Evolutionary conservation across 2,888 invertebrate genomes (phyloP).

Genomic region (Tipula confusa): DNA sequence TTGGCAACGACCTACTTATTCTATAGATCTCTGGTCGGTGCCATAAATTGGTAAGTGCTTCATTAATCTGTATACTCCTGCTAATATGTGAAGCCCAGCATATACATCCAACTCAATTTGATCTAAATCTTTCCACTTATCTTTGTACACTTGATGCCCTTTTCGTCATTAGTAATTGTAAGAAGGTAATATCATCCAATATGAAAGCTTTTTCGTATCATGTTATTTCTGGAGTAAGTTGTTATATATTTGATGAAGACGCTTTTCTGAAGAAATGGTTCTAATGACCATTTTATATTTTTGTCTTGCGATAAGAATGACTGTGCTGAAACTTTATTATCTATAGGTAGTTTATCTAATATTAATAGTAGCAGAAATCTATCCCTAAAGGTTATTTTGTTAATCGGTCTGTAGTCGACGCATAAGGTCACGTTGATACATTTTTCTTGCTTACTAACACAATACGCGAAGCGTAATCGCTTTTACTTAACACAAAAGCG

Average conservation of each 20-base stretch:
- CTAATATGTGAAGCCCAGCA: not conserved
- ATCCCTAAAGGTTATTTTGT: too few relatives aligned
- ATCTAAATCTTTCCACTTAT: not conserved
- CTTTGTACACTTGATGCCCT: too few relatives aligned
- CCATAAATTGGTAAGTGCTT: not conserved
- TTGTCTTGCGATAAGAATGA: not conserved
- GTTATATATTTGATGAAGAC: not conserved
- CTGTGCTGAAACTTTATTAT: not conserved
- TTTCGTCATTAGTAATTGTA: too few relatives aligned
- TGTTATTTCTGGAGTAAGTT: not conserved
- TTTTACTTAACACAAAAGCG: too few relatives aligned
- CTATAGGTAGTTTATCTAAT: too few relatives aligned
- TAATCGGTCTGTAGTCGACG: too few relatives aligned
- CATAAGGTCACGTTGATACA: too few relatives aligned
- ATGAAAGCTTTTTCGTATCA: too few relatives aligned
- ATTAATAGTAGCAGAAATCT: too few relatives aligned
- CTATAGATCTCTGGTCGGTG: not conserved
- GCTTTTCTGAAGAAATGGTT: not conserved
- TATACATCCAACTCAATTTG: not conserved
- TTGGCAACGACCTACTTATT: not conserved
- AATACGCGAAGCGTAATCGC: too few relatives aligned
- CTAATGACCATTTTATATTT: not conserved
- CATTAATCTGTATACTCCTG: not conserved
- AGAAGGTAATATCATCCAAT: too few relatives aligned
- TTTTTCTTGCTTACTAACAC: too few relatives aligned